Base-by-base conservation (phyloP, 2,113 vertebrate species). In the Carettochelys insculpta region DNA sequence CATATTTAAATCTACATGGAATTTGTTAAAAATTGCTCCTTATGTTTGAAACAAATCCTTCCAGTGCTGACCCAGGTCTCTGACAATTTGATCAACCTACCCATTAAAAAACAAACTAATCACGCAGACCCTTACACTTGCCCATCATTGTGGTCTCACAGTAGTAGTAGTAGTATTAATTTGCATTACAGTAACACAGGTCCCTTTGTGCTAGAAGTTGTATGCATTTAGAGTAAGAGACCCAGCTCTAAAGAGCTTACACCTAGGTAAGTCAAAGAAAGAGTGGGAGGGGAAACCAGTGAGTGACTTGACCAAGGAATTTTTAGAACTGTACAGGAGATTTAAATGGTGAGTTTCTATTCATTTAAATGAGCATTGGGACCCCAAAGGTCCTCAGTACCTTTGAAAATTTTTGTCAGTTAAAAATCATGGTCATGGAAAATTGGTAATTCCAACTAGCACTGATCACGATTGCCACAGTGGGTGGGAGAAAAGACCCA, bases 21-120 rank as follows among this genome's bases (percentile, higher is more conserved):
- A 85, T 93, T 17, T 83, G 50, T 68, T 83, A 82, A 86, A 50
- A 90, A 87, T 54, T 82, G 71, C 77, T 89, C 89, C 61, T 47
- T 90, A 76, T 80, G 58, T 82, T 87, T 86, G 52, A 90, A 97
- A 86, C 68, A 84, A 90, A 10, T 87, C 82, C 88, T 93, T 95
- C 43, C 79, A 87, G 45, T 41, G 45, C 54, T 45, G 71, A 85
- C 24, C 24, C 85, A 11, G 29, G 31, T 84, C 38, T 89, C 92
- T 95, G 94, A 52, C 41, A 76, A 50, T 45, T 71, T 52, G 51
- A 45, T 71, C 25, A 11, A 58, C 47, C 5, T 54, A 12, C 51
- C 77, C 41, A 0, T 0, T 31, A 87, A 86, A 34, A 82, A 31
- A 41, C 71, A 88, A 95, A 90, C 41, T 71, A 43, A 7, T 22